Evolutionary conservation across 1,140 invertebrate genomes (phyloP).

Genomic region (Forficula auricularia): DNA sequence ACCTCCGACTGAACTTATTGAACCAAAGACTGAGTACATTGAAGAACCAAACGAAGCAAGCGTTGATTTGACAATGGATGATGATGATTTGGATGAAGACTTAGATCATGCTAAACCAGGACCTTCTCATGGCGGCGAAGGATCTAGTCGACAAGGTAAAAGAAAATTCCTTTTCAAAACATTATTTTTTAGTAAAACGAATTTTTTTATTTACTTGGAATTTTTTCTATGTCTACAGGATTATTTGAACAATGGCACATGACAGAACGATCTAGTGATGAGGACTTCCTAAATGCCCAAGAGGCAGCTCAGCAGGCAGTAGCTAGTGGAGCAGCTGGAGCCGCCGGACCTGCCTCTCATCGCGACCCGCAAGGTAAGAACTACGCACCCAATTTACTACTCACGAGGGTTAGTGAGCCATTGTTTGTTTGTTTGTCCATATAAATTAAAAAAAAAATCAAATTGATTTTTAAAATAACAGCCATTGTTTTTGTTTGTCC

Average conservation of each 20-base stretch:
- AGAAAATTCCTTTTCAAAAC: slow-evolving; percentile 3
- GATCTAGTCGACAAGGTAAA: slow-evolving; percentile 30
- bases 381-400: too few relatives aligned
- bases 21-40: slow-evolving; percentile 58
- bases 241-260: slow-evolving; percentile 42
- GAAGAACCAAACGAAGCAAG: slow-evolving; percentile 54
- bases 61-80: slow-evolving; percentile 64
- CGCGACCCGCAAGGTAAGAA: slow-evolving; percentile 59
- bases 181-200: slow-evolving; percentile 28
- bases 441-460: too few relatives aligned
- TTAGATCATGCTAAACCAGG: slow-evolving; percentile 36
- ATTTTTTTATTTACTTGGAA: slow-evolving; percentile 8
- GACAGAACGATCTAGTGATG: slow-evolving; percentile 40
- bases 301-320: slow-evolving; percentile 30
- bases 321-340: too few relatives aligned
- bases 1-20: slow-evolving; percentile 34
- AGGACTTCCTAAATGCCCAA: slow-evolving; percentile 50
- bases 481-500: too few relatives aligned
- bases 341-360: slow-evolving; percentile 32
- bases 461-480: too few relatives aligned
- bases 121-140: slow-evolving; percentile 35
- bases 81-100: slow-evolving; percentile 53
- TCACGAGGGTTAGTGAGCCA: too few relatives aligned
- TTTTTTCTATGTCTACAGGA: too few relatives aligned
- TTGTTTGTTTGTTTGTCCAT: too few relatives aligned